Base-by-base conservation (phyloP, 2,113 vertebrate species). In the Pandion haliaetus region DNA sequence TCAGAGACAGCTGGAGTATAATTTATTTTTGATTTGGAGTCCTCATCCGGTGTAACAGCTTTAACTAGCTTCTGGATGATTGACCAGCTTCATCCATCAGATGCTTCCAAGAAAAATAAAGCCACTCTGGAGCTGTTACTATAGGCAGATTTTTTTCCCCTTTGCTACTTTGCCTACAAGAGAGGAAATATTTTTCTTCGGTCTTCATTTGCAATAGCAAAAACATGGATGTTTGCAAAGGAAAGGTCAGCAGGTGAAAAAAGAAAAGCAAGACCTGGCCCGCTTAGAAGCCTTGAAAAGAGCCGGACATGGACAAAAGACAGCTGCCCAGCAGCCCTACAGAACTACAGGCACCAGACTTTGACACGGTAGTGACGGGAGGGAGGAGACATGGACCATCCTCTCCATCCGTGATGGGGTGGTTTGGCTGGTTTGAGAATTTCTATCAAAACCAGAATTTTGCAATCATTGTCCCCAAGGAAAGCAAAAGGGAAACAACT, bases 11-110 rank as follows among this genome's bases (percentile, higher is more conserved):
- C 92, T 93, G 88, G 74, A 90, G 66, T 90, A 76, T 92, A 74
- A 90, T 90, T 96, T 86, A 61, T n/a, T 80, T 84, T 82, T 92
- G 32, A 91, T 95, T 95, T 90, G 78, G 81, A 89, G 42, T n/a
- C 90, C 63, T 94, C 82, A 89, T 87, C 47, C 61, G 59, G 40
- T 57, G 76, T 66, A 93, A 95, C 31, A 50, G 18, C 81, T 49
- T 90, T 86, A 91, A 82, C 90, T 32, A 69, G 25, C 71, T 96
- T 79, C 74, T 94, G 86, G 87, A 54, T 90, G 78, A 90, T 54
- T 88, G 93, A 95, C 93, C 85, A 80, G 78, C 58, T 89, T 66
- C 91, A 90, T 85, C 82, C 62, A 80, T 91, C 81, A 90, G 28
- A 76, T 73, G 54, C 44, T 84, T 86, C 83, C 89, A 89, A 93